A percentile compares a stretch with the other conserved stretches of the same genome.
Evolutionary conservation across 1,140 invertebrate species (phyloP).

Genomic region (Hormaphis cornu): DNA sequence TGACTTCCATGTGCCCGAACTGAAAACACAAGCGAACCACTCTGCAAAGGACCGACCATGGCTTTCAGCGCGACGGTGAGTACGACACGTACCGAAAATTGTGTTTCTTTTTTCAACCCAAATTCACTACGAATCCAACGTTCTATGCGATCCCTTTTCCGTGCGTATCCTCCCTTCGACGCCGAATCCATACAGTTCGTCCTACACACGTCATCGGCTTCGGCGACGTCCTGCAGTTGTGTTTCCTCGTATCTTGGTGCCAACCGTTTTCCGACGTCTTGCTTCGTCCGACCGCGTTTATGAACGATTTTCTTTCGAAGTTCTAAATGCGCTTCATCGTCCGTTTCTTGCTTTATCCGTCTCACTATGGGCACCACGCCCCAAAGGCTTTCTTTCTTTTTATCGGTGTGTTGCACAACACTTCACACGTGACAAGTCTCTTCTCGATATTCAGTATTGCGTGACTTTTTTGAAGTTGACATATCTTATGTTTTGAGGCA

Average conservation of each 20-base stretch:
- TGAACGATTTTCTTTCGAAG: too few species aligned
- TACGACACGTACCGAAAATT: neutral
- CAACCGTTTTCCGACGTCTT: too few species aligned
- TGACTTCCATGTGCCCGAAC: too few species aligned
- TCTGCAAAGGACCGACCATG: neutral
- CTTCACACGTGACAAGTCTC: slow-evolving; percentile 8
- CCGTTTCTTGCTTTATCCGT: slow-evolving; percentile 28
- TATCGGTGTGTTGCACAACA: slow-evolving; percentile 36
- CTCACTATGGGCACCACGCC: slow-evolving; percentile 43
- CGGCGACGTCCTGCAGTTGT: neutral
- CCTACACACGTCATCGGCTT: neutral
- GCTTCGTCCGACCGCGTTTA: too few species aligned
- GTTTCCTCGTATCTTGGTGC: neutral
- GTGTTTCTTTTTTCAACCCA: neutral
- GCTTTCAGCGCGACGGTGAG: neutral
- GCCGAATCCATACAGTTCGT: neutral
- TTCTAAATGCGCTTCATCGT: neutral
- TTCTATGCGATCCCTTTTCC: neutral
- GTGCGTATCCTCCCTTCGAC: neutral
- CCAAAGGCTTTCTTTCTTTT: slow-evolving; percentile 50
- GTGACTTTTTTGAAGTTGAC: too few species aligned
- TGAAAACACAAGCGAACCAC: neutral
- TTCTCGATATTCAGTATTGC: neutral
- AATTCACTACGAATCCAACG: too few species aligned
- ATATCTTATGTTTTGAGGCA: too few species aligned